Base-by-base conservation (phyloP, 2,888 invertebrate species). In the Hirtodrosophila trivittata region DNA sequence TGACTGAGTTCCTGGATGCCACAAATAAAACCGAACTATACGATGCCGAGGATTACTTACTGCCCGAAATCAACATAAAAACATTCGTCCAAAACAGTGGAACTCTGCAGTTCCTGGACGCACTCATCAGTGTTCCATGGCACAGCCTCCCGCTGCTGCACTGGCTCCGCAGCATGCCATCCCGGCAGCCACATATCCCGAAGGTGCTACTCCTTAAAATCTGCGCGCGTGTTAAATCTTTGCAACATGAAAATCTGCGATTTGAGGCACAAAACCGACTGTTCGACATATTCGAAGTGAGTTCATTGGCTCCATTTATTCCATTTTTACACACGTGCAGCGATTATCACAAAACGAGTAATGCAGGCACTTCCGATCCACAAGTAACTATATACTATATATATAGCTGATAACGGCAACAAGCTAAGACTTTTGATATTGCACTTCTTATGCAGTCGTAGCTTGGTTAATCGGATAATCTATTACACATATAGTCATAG, bases 21-120 rank as follows among this genome's bases (percentile, higher is more conserved):
- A 66, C 73, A n/a, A 89, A 89, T 49, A 76, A 82, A 6, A 86
- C 85, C n/a, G 76, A 73, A 41, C 58, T 89, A 0, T 88, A 83
- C 38, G 80, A 83, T 71, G 56, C 55, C 3, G 77, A 80, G 12
- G 50, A 69, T 0, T 76, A 75, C 41, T 51, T 67, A 30, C 39
- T 87, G 12, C 52, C 75, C 0, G 14, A 42, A 1, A 1, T 52
- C 3, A 52, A 72, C 13, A 67, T 77, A 28, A 32, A 64, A 3
- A 21, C 33, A 0, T 82, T 87, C 28, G 51, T 83, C n/a, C 32
- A 51, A 1, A 58, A 55, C 0, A 66, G 81, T 10, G 56, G 50
- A 6, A 39, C 45, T 0, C 12, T 54, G 14, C 37, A 30, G 13
- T 59, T 72, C 2, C 52, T 47, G 14, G 62, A 65, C 33, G 57